phyloP scores from a whole-genome alignment of 1,140 invertebrate genomes.

The Temnothorax nylanderi region DNA sequence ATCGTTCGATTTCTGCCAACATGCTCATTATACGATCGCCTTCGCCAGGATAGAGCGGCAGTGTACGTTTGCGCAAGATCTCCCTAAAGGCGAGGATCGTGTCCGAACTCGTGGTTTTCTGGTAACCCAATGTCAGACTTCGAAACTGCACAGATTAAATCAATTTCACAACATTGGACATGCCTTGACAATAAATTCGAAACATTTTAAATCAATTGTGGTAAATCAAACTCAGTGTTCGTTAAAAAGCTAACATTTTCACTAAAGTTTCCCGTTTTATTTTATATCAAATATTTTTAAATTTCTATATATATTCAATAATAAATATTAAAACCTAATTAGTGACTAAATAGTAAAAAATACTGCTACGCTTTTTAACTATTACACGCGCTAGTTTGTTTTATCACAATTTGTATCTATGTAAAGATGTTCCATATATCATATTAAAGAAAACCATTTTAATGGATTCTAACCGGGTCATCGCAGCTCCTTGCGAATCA shows the following conservation, averaged over 20 bases:
- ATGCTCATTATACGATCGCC: slow-evolving; percentile 86
- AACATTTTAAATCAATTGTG: background rate
- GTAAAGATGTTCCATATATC: background rate
- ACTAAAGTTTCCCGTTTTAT: background rate
- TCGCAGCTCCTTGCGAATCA: background rate
- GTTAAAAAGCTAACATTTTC: background rate
- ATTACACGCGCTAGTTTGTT: background rate
- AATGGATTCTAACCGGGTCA: background rate
- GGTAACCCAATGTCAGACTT: slow-evolving; percentile 88
- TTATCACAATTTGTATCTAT: background rate
- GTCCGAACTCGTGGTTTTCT: slow-evolving; percentile 86
- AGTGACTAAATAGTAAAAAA: background rate
- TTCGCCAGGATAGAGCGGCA: slow-evolving; percentile 86
- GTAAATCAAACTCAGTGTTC: background rate
- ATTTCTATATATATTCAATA: background rate
- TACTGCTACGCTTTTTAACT: background rate
- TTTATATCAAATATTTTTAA: slow-evolving; percentile 6
- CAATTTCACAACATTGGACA: background rate
- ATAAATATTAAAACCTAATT: slow-evolving; percentile 1
- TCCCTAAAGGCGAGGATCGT: slow-evolving; percentile 86
- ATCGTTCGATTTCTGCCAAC: slow-evolving; percentile 84
- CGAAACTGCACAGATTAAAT: slow-evolving; percentile 85
- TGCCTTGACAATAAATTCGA: background rate
- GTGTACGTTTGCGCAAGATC: slow-evolving; percentile 81
- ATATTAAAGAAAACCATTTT: background rate